These are phyloP conservation scores for Anguilla obscura DNA, from an alignment of 2,797 vertebrate species.

Conservation along the genomic window DNA sequence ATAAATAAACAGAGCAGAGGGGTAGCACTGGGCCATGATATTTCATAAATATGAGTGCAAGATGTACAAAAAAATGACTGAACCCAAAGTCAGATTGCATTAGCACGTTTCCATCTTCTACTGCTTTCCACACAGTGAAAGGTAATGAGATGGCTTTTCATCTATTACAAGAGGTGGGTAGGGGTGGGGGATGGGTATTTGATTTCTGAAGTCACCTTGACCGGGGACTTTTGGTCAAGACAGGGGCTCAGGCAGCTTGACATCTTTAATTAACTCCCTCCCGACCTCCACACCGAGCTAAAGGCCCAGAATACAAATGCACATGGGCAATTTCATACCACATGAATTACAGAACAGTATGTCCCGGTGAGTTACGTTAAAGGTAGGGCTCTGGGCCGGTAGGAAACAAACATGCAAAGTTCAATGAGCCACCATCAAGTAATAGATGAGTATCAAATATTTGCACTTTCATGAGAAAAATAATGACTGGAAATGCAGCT, in stretches of 20 bases:
- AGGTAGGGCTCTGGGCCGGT: not conserved
- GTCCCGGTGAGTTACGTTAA: not conserved
- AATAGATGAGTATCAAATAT: not conserved
- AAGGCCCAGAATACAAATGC: not conserved
- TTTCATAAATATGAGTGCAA: constrained; percentile 2
- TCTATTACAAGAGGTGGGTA: not conserved
- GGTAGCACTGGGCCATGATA: constrained; percentile 12
- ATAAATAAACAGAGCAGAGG: constrained; percentile 35
- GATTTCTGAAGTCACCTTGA: constrained; percentile 14
- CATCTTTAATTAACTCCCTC: constrained; percentile 1
- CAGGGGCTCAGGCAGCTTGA: not conserved
- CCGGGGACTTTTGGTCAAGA: not conserved
- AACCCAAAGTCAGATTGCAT: constrained; percentile 9
- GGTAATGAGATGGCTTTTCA: not conserved
- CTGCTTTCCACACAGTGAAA: constrained; percentile 3
- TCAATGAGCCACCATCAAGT: not conserved
- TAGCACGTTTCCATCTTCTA: not conserved
- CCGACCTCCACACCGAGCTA: not conserved
- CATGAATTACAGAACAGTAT: not conserved
- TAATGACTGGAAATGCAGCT: not conserved
- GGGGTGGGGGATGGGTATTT: not conserved
- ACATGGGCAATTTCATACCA: not conserved
- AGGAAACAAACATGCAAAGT: not conserved
- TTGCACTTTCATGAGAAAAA: not conserved
- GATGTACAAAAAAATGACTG: not conserved